Evolutionary conservation across 2,113 vertebrate genomes (phyloP).

Genomic region (Zosterops hypoxanthus): DNA sequence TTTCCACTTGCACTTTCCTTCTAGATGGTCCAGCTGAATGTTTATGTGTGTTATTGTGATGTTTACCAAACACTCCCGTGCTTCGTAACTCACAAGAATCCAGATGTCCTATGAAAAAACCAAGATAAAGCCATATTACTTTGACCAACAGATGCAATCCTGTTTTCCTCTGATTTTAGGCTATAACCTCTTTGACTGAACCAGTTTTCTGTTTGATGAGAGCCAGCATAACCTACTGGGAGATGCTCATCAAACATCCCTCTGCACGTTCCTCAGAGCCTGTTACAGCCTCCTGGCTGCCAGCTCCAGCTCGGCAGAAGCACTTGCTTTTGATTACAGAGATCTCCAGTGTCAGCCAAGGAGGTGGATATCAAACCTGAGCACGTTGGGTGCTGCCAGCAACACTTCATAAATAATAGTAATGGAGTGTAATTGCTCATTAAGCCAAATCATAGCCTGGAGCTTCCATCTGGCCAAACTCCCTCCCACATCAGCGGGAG

Average conservation of each 20-base stretch:
- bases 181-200: background rate
- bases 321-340: constrained; percentile 12
- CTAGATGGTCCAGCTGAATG: background rate
- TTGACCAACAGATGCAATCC: background rate
- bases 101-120: background rate
- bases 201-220: background rate
- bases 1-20: background rate
- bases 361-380: constrained; percentile 44
- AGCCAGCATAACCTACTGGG: background rate
- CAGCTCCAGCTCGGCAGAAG: background rate
- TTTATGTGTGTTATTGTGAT: background rate
- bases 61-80: background rate
- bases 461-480: constrained; percentile 34
- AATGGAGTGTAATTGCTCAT: constrained; percentile 55
- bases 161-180: background rate
- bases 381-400: background rate
- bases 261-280: rapidly evolving
- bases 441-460: constrained; percentile 26
- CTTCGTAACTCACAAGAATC: background rate
- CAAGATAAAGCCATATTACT: background rate
- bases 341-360: constrained; percentile 18
- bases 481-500: background rate
- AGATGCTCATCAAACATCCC: background rate
- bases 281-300: background rate
- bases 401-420: constrained; percentile 57